Percentiles rank a stretch among this genome's conserved stretches.
Evolutionary conservation across 2,113 vertebrate species (phyloP).

Genomic region (Mastomys coucha): DNA sequence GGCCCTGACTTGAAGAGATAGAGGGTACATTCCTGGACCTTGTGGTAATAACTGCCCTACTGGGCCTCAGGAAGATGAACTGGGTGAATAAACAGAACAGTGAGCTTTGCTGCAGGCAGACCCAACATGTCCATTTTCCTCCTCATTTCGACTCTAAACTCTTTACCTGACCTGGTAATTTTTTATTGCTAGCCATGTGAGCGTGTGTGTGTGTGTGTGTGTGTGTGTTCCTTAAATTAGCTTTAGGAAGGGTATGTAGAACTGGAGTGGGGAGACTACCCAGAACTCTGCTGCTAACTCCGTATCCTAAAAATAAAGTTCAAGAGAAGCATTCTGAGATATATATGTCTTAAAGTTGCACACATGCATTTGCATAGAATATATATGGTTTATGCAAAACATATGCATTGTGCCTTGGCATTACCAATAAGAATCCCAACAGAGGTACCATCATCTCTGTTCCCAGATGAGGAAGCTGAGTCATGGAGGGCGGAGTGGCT

Average conservation of each 20-base stretch:
- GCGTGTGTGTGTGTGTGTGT: background rate
- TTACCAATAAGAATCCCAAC: background rate
- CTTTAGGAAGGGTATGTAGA: background rate
- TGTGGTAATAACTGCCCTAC: background rate
- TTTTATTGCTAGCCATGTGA: background rate
- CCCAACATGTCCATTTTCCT: background rate
- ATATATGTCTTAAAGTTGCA: background rate
- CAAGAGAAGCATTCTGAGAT: conserved; percentile 21
- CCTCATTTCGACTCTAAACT: background rate
- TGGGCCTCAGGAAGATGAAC: background rate
- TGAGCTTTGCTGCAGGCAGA: background rate
- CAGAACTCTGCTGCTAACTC: background rate
- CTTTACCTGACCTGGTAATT: background rate
- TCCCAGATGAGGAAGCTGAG: background rate
- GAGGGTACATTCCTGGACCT: background rate
- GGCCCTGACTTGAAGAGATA: background rate
- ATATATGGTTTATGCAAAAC: background rate
- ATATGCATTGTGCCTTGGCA: background rate
- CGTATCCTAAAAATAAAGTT: conserved; percentile 33
- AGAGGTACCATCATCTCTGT: background rate
- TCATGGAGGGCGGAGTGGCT: background rate
- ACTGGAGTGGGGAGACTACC: background rate
- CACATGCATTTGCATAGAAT: background rate
- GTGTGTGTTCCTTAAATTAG: background rate
- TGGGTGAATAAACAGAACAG: background rate